Evolutionary conservation across 2,797 vertebrate species (phyloP), one percentile per base, ranked within the genome.

Genomic region (Eupleurogrammus muticus): DNA sequence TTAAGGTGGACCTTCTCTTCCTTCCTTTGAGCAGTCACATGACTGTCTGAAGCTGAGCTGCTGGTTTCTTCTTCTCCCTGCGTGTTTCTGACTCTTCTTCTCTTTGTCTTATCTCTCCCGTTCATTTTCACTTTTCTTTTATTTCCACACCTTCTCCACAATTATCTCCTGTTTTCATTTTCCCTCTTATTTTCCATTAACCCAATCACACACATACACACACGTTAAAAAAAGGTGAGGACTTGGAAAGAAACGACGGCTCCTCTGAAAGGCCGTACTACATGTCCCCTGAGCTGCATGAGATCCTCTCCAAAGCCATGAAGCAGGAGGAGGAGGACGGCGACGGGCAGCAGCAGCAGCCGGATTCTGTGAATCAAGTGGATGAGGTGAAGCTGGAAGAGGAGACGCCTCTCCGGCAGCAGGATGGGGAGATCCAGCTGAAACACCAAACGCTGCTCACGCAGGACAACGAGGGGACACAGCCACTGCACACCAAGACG

Each of bases 201-300:
- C 74, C 61, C 81, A n/a, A 70, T 71, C 12, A 44, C 77, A 28
- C 6, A 28, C 67, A 75, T 14, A 10, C 24, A 10, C 59, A n/a
- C 48, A 54, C 65, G 34, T 4, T 21, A 72, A 79, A 88, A n/a
- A 28, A 96, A 99, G 97, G 97, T 59, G 98, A 99, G 93, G 98
- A 99, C 81, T 93, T 99, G 94, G 97, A 99, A 91, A 95, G 97
- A 86, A 99, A 99, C 14, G 96, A 98, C 58, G 97, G 97, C 77
- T 97, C 97, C 1, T 84, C 92, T 2, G 97, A 97, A 71, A 92
- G 94, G 84, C 97, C 97, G 48, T 99, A 97, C 94, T 97, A 95
- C 95, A 97, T 99, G 96, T 97, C 96, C 48, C 94, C 92, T 0
- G 94, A 95, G 87, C 95, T 99, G 77, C 97, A 96, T 11, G 92